Evolutionary conservation across 2,797 vertebrate genomes (phyloP), one percentile per base, ranked within the genome.

Genomic region (Chloroceryle amazona): DNA sequence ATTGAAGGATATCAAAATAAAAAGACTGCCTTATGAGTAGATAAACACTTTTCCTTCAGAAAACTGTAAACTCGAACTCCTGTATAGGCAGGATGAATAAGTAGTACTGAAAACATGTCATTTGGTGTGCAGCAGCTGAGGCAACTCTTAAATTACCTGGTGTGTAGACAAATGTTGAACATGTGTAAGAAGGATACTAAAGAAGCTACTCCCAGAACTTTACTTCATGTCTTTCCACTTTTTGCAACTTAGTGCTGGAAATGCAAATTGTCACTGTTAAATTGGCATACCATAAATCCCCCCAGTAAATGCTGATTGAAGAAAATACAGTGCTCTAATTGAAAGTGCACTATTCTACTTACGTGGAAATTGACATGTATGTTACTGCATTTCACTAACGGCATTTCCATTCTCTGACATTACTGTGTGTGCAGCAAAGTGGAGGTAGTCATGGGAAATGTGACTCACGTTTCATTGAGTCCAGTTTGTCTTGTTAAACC

Each of bases 401-500:
- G 47, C 1, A 3, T 76, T 95, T 89, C 55, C 31, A 6, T 70
- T 81, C 54, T 88, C 54, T 70, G 63, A 44, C 2, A 0, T 44
- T 35, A 60, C 54, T 67, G 4, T 41, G 16, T 22, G 21, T 63
- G 25, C 42, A 49, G 42, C 66, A 31, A 62, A 78, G 62, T 55
- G 47, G 52, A 61, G 76, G 11, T 55, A 12, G 33, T 66, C 33
- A 47, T 29, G 35, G 57, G 75, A 81, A 82, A 63, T 54, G 23
- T 86, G 79, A 90, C 47, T 88, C 13, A 4, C 14, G 17, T 63
- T 55, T 74, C 41, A 1, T 52, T 46, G 26, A 58, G 14, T 82
- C 90, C 33, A 26, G 92, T 93, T 92, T 92, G 61, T 92, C 91
- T 57, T 70, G 81, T 87, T 81, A 85, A 93, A 92, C 71, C 12